These are phyloP conservation scores for Suricata suricatta DNA, from an alignment of 2,113 vertebrate species.

Conservation along the genomic window DNA sequence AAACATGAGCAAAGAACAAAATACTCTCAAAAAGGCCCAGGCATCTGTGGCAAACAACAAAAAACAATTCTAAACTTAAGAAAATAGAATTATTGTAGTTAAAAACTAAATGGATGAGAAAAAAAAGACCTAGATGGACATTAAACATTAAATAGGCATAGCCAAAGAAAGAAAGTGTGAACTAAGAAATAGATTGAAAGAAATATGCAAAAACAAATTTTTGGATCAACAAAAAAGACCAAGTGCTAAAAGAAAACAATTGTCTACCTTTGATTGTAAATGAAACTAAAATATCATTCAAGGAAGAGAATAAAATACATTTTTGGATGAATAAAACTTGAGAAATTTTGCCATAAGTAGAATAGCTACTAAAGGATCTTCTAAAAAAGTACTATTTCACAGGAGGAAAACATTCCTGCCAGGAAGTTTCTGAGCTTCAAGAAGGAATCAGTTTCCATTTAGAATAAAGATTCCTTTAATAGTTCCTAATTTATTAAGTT, in stretches of 20 bases:
- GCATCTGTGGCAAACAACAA: not conserved
- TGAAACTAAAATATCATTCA: not conserved
- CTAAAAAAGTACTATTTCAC: not conserved
- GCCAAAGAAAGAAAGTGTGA: slow-evolving; percentile 10
- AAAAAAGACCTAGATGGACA: not conserved
- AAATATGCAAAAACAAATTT: not conserved
- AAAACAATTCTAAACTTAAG: not conserved
- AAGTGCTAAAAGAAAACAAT: not conserved
- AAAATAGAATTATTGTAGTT: not conserved
- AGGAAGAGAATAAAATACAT: not conserved
- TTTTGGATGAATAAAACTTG: not conserved
- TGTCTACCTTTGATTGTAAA: not conserved
- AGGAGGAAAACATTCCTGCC: not conserved
- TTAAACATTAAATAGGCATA: not conserved
- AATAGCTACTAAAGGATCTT: not conserved
- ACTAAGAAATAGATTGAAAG: not conserved
- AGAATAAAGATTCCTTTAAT: not conserved
- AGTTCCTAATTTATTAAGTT: not conserved
- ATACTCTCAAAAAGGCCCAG: not conserved
- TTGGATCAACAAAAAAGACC: not conserved
- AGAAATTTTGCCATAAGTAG: not conserved
- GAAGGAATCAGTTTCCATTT: not conserved
- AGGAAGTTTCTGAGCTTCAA: not conserved
- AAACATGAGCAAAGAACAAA: not conserved
- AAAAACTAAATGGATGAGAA: not conserved